Evolutionary conservation across 2,888 invertebrate species (phyloP).

Genomic region (Cetonia aurata): DNA sequence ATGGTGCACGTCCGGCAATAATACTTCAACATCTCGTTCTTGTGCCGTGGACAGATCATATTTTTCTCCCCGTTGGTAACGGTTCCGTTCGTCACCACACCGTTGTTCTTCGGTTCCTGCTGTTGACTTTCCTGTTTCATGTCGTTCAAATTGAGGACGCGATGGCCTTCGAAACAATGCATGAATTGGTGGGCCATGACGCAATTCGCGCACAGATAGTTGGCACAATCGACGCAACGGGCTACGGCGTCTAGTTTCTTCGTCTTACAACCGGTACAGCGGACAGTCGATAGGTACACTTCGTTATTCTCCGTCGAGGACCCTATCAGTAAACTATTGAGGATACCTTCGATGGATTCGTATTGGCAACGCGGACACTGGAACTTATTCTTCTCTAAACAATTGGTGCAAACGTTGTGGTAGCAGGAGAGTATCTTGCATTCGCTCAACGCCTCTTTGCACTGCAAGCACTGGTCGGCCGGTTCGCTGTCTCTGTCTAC

Average conservation of each 20-base stretch:
- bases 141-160: slow-evolving; percentile 81
- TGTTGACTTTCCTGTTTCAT: slow-evolving; percentile 70
- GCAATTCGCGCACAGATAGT: slow-evolving; percentile 96
- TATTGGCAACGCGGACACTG: slow-evolving; percentile 78
- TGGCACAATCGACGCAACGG: slow-evolving; percentile 96
- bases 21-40: slow-evolving; percentile 90
- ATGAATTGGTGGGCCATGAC: slow-evolving; percentile 99
- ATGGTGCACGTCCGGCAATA: slow-evolving; percentile 95
- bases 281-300: slow-evolving; percentile 65
- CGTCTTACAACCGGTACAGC: slow-evolving; percentile 97
- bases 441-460: slow-evolving; percentile 81
- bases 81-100: slow-evolving; percentile 50
- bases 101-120: slow-evolving; percentile 49
- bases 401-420: slow-evolving; percentile 87
- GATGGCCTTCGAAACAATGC: slow-evolving; percentile 98
- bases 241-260: slow-evolving; percentile 95
- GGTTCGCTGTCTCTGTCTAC: slow-evolving; percentile 75
- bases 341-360: slow-evolving; percentile 67
- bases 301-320: slow-evolving; percentile 57
- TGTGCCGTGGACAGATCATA: slow-evolving; percentile 87
- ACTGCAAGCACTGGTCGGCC: slow-evolving; percentile 73
- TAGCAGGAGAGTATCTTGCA: slow-evolving; percentile 84
- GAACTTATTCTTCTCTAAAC: slow-evolving; percentile 84
- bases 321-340: slow-evolving; percentile 60
- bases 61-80: slow-evolving; percentile 60